A percentile compares a stretch with the other conserved stretches of the same genome.
These are phyloP conservation scores for Bovichtus variegatus DNA, from an alignment of 2,797 vertebrate genomes.

Conservation along the genomic window DNA sequence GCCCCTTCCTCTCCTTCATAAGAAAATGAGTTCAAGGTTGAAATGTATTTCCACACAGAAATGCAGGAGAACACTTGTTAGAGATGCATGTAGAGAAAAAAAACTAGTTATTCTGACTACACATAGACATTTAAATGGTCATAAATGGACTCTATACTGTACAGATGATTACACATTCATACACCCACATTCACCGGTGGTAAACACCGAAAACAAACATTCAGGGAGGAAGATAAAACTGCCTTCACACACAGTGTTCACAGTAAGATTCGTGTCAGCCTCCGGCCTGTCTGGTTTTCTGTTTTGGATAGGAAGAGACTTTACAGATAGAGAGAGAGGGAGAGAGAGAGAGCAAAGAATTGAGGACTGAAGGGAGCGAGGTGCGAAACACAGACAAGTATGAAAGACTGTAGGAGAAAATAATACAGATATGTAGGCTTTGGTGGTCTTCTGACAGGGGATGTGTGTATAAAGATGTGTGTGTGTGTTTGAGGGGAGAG, in stretches of 20 bases:
- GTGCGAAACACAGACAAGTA: background rate
- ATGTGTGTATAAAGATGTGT: background rate
- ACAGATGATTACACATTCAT: background rate
- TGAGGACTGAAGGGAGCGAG: background rate
- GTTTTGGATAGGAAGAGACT: conserved; percentile 10
- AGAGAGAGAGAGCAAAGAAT: conserved; percentile 4
- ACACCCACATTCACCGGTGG: conserved; percentile 4
- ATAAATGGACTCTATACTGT: background rate
- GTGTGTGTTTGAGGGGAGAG: conserved; percentile 1
- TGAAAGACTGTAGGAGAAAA: background rate
- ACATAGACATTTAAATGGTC: background rate
- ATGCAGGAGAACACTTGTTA: too few relatives aligned
- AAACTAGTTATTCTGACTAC: too few relatives aligned
- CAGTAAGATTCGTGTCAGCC: conserved; percentile 43
- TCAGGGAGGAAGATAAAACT: conserved; percentile 13
- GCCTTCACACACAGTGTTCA: conserved; percentile 18
- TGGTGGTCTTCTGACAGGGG: background rate
- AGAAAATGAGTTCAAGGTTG: too few relatives aligned
- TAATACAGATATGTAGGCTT: background rate
- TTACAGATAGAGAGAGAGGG: conserved; percentile 8
- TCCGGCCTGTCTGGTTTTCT: conserved; percentile 26
- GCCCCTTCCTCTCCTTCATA: too few relatives aligned
- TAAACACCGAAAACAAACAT: conserved; percentile 21
- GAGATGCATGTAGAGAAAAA: too few relatives aligned
- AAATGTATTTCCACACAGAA: too few relatives aligned